Conservation (phyloP, 2,113 vertebrate genomes). For the Benitochromis conjunctus region DNA sequence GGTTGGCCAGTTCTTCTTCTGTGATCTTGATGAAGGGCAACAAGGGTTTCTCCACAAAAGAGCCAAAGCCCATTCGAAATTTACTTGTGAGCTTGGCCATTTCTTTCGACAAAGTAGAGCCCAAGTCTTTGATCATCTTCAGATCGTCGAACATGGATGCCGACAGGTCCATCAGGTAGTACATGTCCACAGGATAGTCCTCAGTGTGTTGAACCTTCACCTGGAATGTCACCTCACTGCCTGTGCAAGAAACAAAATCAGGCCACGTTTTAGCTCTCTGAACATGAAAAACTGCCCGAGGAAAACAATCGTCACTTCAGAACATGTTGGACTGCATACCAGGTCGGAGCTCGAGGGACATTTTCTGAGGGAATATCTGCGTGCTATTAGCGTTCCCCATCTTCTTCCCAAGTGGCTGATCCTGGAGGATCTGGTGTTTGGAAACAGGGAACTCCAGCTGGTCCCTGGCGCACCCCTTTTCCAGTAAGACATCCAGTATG, state of each 20-base stretch:
- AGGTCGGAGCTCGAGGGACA: conserved; percentile 83
- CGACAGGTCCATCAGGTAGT: conserved; percentile 98
- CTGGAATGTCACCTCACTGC: conserved; percentile 83
- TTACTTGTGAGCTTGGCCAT: conserved; percentile 95
- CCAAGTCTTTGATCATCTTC: conserved; percentile 86
- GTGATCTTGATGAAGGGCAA: conserved; percentile 92
- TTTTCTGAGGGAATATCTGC: conserved; percentile 90
- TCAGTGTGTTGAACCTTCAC: conserved; percentile 88
- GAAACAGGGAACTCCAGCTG: conserved; percentile 84
- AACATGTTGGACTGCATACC: conserved; percentile 63
- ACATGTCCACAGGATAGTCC: conserved; percentile 94
- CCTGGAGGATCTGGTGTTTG: conserved; percentile 72
- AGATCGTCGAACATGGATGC: conserved; percentile 95
- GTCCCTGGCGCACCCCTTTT: conserved; percentile 78
- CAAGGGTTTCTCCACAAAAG: conserved; percentile 97
- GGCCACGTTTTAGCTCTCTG: not conserved
- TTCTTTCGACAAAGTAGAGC: conserved; percentile 87
- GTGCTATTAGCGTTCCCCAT: conserved; percentile 71
- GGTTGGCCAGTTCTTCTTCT: conserved; percentile 82
- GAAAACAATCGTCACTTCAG: not conserved
- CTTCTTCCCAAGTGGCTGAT: conserved; percentile 77
- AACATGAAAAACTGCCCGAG: not conserved
- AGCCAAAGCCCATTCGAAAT: conserved; percentile 93
- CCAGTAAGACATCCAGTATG: conserved; percentile 75
- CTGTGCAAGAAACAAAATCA: conserved; percentile 53